Evolutionary conservation across 2,113 vertebrate species (phyloP).

Genomic region (Coturnix japonica): DNA sequence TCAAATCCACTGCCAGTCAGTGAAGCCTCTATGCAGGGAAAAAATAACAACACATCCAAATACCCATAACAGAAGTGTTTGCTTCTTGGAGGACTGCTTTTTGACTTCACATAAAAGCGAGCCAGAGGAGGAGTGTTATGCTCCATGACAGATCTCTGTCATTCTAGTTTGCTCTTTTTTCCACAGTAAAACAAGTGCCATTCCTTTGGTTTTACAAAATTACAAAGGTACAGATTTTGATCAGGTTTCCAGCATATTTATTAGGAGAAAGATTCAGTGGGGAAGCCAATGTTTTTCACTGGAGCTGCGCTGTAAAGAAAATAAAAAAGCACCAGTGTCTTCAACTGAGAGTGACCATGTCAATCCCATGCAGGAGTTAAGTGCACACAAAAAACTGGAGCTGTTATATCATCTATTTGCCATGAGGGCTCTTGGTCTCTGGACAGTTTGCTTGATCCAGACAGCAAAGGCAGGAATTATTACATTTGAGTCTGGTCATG

Average conservation of each 20-base stretch:
- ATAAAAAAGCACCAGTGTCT: not conserved
- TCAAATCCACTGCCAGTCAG: not conserved
- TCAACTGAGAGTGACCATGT: not conserved
- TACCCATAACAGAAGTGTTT: not conserved
- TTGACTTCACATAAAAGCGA: not conserved
- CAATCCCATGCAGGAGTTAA: rapidly evolving
- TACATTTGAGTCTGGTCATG: not conserved
- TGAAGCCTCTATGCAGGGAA: not conserved
- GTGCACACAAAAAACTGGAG: not conserved
- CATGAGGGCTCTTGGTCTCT: not conserved
- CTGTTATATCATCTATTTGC: rapidly evolving
- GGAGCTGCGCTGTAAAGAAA: not conserved
- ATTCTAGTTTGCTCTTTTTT: not conserved
- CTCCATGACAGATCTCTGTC: not conserved
- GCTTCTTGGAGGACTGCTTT: not conserved
- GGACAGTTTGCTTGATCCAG: not conserved
- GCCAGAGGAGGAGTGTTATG: rapidly evolving
- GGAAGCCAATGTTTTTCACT: not conserved
- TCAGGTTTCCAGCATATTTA: not conserved
- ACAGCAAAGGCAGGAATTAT: not conserved
- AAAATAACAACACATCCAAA: not conserved
- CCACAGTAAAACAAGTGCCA: not conserved
- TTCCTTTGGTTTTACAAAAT: not conserved
- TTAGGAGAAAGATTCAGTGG: not conserved
- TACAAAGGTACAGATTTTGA: not conserved